Evolutionary conservation across 1,140 invertebrate species (phyloP).

Genomic region (Brachionus koreanus): DNA sequence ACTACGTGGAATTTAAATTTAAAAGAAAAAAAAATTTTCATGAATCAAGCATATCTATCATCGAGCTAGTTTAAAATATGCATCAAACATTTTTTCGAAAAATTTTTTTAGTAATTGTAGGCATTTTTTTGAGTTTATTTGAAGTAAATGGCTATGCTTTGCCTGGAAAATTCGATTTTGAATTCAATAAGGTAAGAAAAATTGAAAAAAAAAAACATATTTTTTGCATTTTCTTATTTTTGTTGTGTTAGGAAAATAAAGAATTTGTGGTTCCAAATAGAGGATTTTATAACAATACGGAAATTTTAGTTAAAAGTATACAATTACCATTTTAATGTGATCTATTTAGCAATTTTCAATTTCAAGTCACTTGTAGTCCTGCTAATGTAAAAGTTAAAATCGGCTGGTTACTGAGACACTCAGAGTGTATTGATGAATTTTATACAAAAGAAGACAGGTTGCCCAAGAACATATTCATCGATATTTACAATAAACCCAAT

Average conservation of each 20-base stretch:
- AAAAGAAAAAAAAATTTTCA: background rate
- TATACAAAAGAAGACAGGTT: background rate
- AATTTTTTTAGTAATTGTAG: background rate
- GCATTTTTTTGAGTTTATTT: background rate
- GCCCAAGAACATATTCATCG: background rate
- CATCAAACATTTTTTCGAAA: background rate
- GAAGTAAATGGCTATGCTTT: background rate
- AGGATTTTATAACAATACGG: conserved; percentile 30
- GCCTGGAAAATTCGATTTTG: conserved; percentile 1
- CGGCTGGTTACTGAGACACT: background rate
- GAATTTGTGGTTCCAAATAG: background rate
- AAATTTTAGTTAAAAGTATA: background rate
- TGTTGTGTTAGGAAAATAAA: background rate
- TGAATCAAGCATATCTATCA: background rate
- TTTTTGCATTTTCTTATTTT: background rate
- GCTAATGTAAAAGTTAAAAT: conserved; percentile 13
- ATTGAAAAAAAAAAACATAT: background rate
- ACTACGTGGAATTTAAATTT: background rate
- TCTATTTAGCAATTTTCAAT: background rate
- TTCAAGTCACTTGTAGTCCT: background rate
- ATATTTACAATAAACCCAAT: conserved; percentile 10
- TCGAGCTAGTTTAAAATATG: background rate
- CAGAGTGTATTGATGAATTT: conserved; percentile 36
- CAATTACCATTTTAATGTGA: background rate
- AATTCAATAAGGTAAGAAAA: background rate